Evolutionary conservation across 1,140 invertebrate genomes (phyloP), one percentile per base, ranked within the genome.

Genomic region (Chlorops oryzae): DNA sequence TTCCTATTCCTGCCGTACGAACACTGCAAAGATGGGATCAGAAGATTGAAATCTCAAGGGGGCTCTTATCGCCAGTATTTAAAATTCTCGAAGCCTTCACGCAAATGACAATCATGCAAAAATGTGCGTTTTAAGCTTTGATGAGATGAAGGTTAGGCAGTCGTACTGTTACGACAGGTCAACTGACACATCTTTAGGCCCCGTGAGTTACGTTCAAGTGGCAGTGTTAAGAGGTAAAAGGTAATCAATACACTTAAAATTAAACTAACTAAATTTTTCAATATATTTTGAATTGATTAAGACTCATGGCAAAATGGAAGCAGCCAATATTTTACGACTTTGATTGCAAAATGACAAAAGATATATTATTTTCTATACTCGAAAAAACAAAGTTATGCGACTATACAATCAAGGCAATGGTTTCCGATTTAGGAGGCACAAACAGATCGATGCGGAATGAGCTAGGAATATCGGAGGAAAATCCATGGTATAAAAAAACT

Each of bases 301-400:
- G 43, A 28, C 21, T 28, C 3, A 45, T 45, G 24, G 27, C 24
- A 18, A 45, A 28, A 13, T 45, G 43, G 43, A 45, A 45, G 20
- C 43, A 45, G 13, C 43, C 43, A 6, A 18, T 45, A n/a, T 45
- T 45, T 45, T 45, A 45, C 12, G 13, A n/a, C 2, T 45, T 45
- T 28, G 24, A 45, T 18, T 27, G 3, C 13, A n/a, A 15, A 3
- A 45, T 45, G 27, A 32, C 43, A 3, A 5, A 5, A n/a, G 12
- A 45, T 6, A 10, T 28, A 10, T 32, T 45, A 28, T 28, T 10
- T 7, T 5, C 5, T 28, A 27, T 45, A 18, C 18, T 28, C 18
- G 27, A 28, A 32, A 32, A 5, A 18, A n/a, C 20, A 15, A 12
- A 45, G 17, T n/a, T 4, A 6, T 28, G 23, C 17, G 43, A 18